Evolutionary conservation across 1,140 invertebrate species (phyloP).

Genomic region (Xylocopa sonorina): DNA sequence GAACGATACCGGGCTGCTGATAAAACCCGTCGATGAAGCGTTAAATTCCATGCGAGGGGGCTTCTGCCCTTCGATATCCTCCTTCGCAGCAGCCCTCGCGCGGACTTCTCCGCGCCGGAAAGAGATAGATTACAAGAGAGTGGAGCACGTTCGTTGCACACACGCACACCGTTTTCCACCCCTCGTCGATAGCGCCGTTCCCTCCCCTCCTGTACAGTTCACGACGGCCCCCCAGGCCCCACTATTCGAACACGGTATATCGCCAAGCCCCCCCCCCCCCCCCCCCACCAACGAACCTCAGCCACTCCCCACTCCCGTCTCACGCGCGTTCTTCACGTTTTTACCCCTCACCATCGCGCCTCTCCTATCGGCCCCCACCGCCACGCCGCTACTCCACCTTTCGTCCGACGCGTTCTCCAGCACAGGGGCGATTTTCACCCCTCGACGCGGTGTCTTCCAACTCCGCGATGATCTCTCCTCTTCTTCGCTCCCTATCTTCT

Average conservation of each 20-base stretch:
- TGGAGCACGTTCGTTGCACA: slow-evolving; percentile 18
- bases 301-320: background rate
- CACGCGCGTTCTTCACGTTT: background rate
- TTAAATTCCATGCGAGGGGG: slow-evolving; percentile 44
- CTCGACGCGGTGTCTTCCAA: slow-evolving; percentile 6
- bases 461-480: background rate
- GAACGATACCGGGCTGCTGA: slow-evolving; percentile 19
- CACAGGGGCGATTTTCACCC: slow-evolving; percentile 25
- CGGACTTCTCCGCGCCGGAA: background rate
- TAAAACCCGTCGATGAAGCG: slow-evolving; percentile 50
- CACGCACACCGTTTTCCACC: slow-evolving; percentile 48
- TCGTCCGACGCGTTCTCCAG: background rate
- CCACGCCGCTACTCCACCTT: slow-evolving; percentile 4
- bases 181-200: slow-evolving; percentile 47
- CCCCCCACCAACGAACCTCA: background rate
- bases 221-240: slow-evolving; percentile 4
- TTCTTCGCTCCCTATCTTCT: background rate
- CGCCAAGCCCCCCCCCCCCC: background rate
- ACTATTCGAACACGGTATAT: background rate
- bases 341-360: background rate
- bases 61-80: slow-evolving; percentile 30
- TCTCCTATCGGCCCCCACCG: background rate
- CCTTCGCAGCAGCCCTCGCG: slow-evolving; percentile 23
- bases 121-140: slow-evolving; percentile 16
- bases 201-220: background rate